Percentiles rank a stretch among this genome's conserved stretches.
Conservation (phyloP, 2,797 vertebrate genomes). For the Brachyrhaphis roseni region DNA sequence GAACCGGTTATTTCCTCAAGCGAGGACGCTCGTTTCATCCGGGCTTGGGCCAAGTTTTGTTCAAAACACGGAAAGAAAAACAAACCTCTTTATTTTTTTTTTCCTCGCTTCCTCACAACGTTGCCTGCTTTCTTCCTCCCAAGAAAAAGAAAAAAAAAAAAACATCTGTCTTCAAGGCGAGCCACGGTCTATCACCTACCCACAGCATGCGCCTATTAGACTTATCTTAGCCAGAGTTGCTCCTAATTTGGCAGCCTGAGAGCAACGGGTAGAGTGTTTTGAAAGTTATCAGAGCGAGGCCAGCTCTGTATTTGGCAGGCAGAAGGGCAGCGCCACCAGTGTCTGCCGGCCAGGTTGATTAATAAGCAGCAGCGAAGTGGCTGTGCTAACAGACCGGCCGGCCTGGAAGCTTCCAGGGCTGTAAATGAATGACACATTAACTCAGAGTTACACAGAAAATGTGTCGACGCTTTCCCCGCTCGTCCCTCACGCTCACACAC, state of each 20-base stretch:
- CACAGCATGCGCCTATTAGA: constrained; percentile 64
- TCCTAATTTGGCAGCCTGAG: constrained; percentile 72
- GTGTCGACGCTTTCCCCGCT: constrained; percentile 4
- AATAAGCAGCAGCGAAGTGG: constrained; percentile 66
- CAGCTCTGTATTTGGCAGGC: constrained; percentile 76
- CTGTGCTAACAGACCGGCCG: constrained; percentile 57
- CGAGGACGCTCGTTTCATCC: not conserved
- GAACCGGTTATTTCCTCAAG: constrained; percentile 17
- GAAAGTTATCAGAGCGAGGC: constrained; percentile 74
- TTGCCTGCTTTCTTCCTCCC: constrained; percentile 22
- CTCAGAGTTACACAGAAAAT: constrained; percentile 19
- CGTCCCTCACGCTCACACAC: constrained; percentile 11
- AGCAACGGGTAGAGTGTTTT: constrained; percentile 59
- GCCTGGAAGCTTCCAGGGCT: constrained; percentile 46
- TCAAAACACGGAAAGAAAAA: constrained; percentile 8
- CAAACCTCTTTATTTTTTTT: constrained; percentile 12
- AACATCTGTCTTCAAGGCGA: constrained; percentile 42
- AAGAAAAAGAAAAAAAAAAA: constrained; percentile 14
- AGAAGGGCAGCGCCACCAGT: constrained; percentile 64
- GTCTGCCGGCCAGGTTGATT: constrained; percentile 74
- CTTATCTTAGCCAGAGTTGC: constrained; percentile 69
- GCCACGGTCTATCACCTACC: constrained; percentile 57
- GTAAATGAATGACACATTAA: constrained; percentile 54
- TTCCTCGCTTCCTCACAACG: constrained; percentile 1
- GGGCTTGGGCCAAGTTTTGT: constrained; percentile 1